These are phyloP conservation scores for Arbacia lixula DNA, from an alignment of 53 echinoderm and acorn worm species.

Conservation along the genomic window DNA sequence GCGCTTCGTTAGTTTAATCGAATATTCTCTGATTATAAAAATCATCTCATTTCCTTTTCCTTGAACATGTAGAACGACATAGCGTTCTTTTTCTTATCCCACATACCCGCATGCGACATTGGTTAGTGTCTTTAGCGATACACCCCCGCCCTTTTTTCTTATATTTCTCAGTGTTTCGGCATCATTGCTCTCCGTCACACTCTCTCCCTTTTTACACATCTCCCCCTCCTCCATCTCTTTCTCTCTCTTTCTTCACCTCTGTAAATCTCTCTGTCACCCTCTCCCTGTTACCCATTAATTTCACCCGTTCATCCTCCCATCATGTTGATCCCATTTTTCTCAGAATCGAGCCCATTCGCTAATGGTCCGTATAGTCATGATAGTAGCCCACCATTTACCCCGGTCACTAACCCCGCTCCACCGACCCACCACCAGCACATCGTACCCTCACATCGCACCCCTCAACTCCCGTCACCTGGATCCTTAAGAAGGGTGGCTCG, in stretches of 20 bases:
- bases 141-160: background rate
- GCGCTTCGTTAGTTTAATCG: too few species aligned
- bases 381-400: too few species aligned
- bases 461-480: too few species aligned
- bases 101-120: background rate
- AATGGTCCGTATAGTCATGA: conserved; percentile 22
- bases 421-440: too few species aligned
- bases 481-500: too few species aligned
- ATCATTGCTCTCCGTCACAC: background rate
- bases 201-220: background rate
- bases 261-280: background rate
- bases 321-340: too few species aligned
- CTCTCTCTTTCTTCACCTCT: background rate
- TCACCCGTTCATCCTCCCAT: background rate
- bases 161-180: background rate
- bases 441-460: too few species aligned
- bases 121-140: background rate
- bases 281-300: background rate
- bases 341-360: background rate
- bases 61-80: too few species aligned
- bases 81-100: too few species aligned
- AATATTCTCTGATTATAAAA: too few species aligned
- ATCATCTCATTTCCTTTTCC: too few species aligned
- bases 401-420: too few species aligned
- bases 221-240: background rate